Base-by-base conservation (phyloP, 2,888 invertebrate genomes). In the Dasypolia templi region DNA sequence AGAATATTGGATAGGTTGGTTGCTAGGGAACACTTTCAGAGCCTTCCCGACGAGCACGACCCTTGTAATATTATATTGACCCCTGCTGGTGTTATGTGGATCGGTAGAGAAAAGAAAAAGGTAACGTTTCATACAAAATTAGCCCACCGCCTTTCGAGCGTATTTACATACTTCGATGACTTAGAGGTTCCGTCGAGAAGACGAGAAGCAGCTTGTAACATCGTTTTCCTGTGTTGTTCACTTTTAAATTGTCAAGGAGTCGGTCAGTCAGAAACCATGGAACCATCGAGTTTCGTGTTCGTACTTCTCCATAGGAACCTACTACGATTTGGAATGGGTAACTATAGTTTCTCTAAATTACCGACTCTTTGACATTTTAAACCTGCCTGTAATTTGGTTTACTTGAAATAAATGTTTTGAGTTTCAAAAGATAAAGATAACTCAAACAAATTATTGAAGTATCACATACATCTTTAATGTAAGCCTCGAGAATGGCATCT, bases 11-110 rank as follows among this genome's bases (percentile, higher is more conserved):
- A 61, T 72, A 61, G 32, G 26, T 6, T 35, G 69, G 69, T 81
- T 70, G 82, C 82, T 78, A 78, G 66, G 82, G 29, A 22, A 70
- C 78, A 32, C 39, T 32, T 46, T 32, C 56, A 62, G 62, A 72
- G 61, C 32, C 39, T 58, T 67, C 55, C 42, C 56, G 59, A 22
- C 66, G 74, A 74, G 49, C n/a, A 35, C 55, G 26, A 32, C 35
- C 56, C 55, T 59, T 59, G n/a, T 29, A 53, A 66, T 58, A 39
- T 64, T 67, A 29, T 53, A 70, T 49, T 69, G 42, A 26, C 9
- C 44, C 49, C 26, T 29, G 53, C 51, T 46, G 19, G 9, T 53
- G 35, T 39, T 32, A n/a, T 29, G 19, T 53, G n/a, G 14, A 44
- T n/a, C 35, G 29, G n/a, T n/a, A 67, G n/a, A 53, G 29, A 26